Evolutionary conservation across 30 jellyfish, hydroid and myxozoan genomes (phyloP).

Genomic region (Pseudorhiza aurosa): DNA sequence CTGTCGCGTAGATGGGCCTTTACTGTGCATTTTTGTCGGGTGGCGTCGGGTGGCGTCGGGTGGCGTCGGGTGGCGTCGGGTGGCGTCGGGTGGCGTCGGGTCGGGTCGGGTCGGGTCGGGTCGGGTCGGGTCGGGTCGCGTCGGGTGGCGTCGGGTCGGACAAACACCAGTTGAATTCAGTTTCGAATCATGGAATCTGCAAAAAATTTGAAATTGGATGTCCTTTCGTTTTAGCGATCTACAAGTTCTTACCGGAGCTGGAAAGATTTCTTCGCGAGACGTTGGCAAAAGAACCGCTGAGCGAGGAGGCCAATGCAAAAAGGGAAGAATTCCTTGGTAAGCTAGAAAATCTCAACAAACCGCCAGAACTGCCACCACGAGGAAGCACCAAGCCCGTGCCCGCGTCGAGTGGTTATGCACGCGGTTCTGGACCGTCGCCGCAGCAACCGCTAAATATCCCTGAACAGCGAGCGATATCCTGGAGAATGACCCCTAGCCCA

Average conservation of each 20-base stretch:
- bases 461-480: constrained; percentile 51
- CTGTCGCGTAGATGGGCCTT: too few species aligned
- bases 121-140: too few species aligned
- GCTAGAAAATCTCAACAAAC: constrained; percentile 61
- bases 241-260: constrained; percentile 78
- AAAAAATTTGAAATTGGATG: neutral
- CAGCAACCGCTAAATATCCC: constrained; percentile 10
- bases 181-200: neutral
- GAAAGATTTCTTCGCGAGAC: constrained; percentile 69
- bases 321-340: constrained; percentile 62
- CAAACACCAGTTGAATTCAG: too few species aligned
- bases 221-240: constrained; percentile 60
- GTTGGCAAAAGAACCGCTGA: constrained; percentile 71
- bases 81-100: too few species aligned
- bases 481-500: constrained; percentile 6
- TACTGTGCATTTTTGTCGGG: too few species aligned
- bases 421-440: neutral
- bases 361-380: constrained; percentile 85
- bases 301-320: constrained; percentile 61
- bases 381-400: constrained; percentile 33
- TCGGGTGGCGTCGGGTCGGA: too few species aligned
- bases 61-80: too few species aligned
- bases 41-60: too few species aligned
- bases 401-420: neutral
- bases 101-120: too few species aligned